Conservation (phyloP, 2,888 invertebrate genomes). For the Eucriotettix oculatus region DNA sequence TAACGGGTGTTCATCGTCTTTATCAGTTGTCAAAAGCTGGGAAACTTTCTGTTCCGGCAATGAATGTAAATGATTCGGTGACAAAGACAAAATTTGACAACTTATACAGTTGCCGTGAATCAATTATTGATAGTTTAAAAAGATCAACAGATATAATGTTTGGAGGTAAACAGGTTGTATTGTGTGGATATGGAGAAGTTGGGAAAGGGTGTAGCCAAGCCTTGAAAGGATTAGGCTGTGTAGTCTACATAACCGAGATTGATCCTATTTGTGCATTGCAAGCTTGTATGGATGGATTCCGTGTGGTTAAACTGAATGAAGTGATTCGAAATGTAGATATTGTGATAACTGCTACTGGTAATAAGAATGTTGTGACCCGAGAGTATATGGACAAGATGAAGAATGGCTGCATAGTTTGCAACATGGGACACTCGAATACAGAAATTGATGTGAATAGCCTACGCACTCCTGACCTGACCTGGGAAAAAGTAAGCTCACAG, state of each 20-base stretch:
- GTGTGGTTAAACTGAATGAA: slow-evolving; percentile 88
- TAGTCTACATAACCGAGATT: slow-evolving; percentile 86
- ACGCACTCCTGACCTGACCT: slow-evolving; percentile 83
- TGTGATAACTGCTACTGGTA: slow-evolving; percentile 93
- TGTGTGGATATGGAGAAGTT: slow-evolving; percentile 95
- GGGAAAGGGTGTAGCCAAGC: slow-evolving; percentile 95
- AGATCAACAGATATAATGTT: slow-evolving; percentile 93
- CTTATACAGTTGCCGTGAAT: slow-evolving; percentile 87
- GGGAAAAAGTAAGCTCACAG: slow-evolving; percentile 95
- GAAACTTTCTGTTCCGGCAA: slow-evolving; percentile 87
- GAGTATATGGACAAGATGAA: slow-evolving; percentile 96
- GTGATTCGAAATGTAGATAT: slow-evolving; percentile 85
- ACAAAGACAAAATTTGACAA: slow-evolving; percentile 98
- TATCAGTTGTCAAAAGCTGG: slow-evolving; percentile 91
- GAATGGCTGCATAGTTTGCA: slow-evolving; percentile 87
- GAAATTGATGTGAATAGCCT: slow-evolving; percentile 89
- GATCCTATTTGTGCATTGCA: slow-evolving; percentile 96
- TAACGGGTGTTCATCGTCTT: slow-evolving; percentile 92
- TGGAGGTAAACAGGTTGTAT: slow-evolving; percentile 89
- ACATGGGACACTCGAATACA: slow-evolving; percentile 95
- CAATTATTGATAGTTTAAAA: slow-evolving; percentile 73
- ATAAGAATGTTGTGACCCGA: slow-evolving; percentile 88
- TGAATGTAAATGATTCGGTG: slow-evolving; percentile 97
- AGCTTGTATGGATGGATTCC: slow-evolving; percentile 94
- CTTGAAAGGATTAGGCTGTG: slow-evolving; percentile 83